Percentiles rank a stretch among this genome's conserved stretches.
phyloP scores from a whole-genome alignment of 2,797 vertebrate species.

The Bovichtus diacanthus region DNA sequence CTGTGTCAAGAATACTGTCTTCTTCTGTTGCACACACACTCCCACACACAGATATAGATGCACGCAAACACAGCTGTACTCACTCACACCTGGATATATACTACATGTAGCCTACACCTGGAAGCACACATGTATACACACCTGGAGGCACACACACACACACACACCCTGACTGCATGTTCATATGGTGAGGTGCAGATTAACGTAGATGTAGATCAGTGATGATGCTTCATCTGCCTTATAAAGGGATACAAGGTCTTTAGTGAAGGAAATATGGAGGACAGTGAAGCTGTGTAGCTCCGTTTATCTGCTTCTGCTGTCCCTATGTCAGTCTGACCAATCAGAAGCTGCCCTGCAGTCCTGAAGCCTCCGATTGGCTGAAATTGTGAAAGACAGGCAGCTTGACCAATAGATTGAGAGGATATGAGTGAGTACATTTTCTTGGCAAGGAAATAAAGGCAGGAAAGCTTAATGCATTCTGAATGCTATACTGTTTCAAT shows the following conservation, averaged over 20 bases:
- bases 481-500: conserved; percentile 74
- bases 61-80: conserved; percentile 50
- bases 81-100: conserved; percentile 26
- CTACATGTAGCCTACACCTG: conserved; percentile 24
- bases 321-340: conserved; percentile 45
- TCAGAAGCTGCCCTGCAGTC: conserved; percentile 36
- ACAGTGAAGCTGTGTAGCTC: conserved; percentile 25
- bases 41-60: conserved; percentile 4
- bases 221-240: conserved; percentile 62
- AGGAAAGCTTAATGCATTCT: conserved; percentile 71
- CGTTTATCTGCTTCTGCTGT: conserved; percentile 39
- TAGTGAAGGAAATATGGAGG: conserved; percentile 27
- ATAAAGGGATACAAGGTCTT: conserved; percentile 36
- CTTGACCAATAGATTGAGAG: conserved; percentile 50
- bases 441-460: conserved; percentile 54
- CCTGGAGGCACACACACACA: conserved; percentile 36
- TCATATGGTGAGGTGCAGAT: conserved; percentile 65
- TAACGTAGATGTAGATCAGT: conserved; percentile 67
- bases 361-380: conserved; percentile 50
- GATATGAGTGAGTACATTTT: conserved; percentile 38
- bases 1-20: conserved; percentile 68
- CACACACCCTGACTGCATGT: conserved; percentile 69
- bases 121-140: conserved; percentile 21
- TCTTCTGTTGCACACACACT: conserved; percentile 51
- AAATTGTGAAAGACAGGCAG: conserved; percentile 30